These are phyloP conservation scores for Eufriesea mexicana DNA, from an alignment of 1,140 invertebrate genomes.

Conservation along the genomic window DNA sequence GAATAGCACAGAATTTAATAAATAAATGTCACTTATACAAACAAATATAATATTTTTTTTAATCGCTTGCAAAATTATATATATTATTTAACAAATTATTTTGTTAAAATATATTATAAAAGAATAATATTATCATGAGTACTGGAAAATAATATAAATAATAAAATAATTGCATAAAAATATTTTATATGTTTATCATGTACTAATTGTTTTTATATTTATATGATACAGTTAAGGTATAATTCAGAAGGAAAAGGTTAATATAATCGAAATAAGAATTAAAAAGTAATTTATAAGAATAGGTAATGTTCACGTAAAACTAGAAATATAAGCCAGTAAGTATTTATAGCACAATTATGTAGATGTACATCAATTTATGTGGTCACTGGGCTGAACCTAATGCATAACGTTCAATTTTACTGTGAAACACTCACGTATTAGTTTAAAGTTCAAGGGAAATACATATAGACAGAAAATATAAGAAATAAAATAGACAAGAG, in stretches of 20 bases:
- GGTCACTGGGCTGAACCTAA: constrained; percentile 15
- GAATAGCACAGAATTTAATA: background rate
- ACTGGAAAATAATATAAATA: background rate
- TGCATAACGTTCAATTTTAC: background rate
- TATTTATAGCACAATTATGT: constrained; percentile 12
- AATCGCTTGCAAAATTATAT: background rate
- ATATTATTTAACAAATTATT: background rate
- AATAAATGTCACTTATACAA: background rate
- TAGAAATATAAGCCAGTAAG: background rate
- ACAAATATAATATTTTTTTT: background rate
- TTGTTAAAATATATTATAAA: background rate
- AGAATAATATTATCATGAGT: background rate
- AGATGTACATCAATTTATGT: constrained; percentile 21
- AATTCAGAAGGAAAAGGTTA: background rate
- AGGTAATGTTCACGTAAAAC: background rate
- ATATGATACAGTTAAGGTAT: background rate
- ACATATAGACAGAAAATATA: background rate
- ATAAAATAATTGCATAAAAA: background rate
- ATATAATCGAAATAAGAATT: no score
- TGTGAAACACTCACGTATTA: constrained; percentile 26
- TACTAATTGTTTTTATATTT: no score
- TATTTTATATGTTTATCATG: background rate
- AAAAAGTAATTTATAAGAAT: background rate
- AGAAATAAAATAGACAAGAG: background rate
- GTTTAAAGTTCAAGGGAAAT: constrained; percentile 27